Base-by-base conservation (phyloP, 1,140 invertebrate species). In the Drosophila simulans region DNA sequence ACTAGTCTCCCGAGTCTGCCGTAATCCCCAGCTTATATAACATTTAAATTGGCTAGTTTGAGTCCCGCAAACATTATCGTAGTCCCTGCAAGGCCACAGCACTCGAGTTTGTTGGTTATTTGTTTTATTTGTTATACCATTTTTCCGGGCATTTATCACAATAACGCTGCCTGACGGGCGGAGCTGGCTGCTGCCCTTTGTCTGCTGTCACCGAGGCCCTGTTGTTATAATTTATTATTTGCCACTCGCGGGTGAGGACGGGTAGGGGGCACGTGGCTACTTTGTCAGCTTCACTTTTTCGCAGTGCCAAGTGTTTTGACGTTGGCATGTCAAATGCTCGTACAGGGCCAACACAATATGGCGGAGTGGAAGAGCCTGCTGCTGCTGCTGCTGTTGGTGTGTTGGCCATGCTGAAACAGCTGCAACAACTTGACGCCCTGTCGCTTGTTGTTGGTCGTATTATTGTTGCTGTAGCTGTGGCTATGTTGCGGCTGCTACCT, bases 171-270 rank as follows among this genome's bases (percentile, higher is more conserved):
- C 22, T 55, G 42, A 68, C 17, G 45, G 45, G 45, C 42, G 20
- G 35, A 31, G 31, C 31, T 31, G 31, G 39, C 35, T 27, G 13
- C 48, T 81, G 65, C 51, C 60, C 72, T 79, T 70, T 89, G 84
- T 77, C 76, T 77, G 84, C 76, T 71, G 73, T 81, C 82, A 85
- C 60, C 59, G 69, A 63, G 65, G 58, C 48, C 56, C 58, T 56
- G 54, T 78, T 73, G 59, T 66, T 77, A 60, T 89, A 77, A 83
- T 80, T 89, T 88, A 83, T 88, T 86, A 88, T 83, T 79, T 73
- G 65, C 62, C 82, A 55, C 63, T 43, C 52, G 66, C 13, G 37
- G 11, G 0, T 39, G 37, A 4, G 0, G 3, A 5, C 12, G 35
- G 35, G 35, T 20, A 13, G 66, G 80, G 82, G 77, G 62, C 77